phyloP scores from a whole-genome alignment of 2,888 invertebrate genomes.

The Heteropelma amictum region DNA sequence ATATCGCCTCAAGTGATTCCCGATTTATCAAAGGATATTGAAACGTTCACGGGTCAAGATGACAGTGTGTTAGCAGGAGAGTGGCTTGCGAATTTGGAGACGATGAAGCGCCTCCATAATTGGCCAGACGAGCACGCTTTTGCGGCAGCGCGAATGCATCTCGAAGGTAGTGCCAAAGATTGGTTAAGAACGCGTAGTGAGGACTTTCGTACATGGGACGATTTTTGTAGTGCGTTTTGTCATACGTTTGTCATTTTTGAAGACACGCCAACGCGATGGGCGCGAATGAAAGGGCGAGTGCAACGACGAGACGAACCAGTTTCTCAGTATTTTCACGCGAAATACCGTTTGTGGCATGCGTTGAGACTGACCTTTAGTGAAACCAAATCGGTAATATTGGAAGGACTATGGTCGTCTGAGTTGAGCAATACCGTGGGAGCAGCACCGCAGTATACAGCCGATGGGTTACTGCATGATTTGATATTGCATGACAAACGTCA shows the following conservation, averaged over 20 bases:
- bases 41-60: no score
- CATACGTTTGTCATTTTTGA: conserved; percentile 4
- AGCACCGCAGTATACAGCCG: not conserved
- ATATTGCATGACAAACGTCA: not conserved
- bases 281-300: not conserved
- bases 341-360: not conserved
- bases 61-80: no score
- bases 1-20: no score
- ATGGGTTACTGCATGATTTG: not conserved
- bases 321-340: conserved; percentile 1
- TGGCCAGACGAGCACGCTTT: no score
- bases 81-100: no score
- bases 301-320: not conserved
- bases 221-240: conserved; percentile 3
- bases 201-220: conserved; percentile 2
- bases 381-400: not conserved
- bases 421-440: conserved; percentile 8
- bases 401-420: conserved; percentile 9
- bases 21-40: no score
- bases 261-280: conserved; percentile 3
- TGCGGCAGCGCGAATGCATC: no score
- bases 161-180: not conserved
- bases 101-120: no score
- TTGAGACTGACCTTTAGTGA: not conserved
- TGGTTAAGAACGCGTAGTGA: not conserved